Percentiles rank a stretch among this genome's conserved stretches.
phyloP scores from a whole-genome alignment of 2,113 vertebrate genomes.

The cattle (Bos taurus) region DNA sequence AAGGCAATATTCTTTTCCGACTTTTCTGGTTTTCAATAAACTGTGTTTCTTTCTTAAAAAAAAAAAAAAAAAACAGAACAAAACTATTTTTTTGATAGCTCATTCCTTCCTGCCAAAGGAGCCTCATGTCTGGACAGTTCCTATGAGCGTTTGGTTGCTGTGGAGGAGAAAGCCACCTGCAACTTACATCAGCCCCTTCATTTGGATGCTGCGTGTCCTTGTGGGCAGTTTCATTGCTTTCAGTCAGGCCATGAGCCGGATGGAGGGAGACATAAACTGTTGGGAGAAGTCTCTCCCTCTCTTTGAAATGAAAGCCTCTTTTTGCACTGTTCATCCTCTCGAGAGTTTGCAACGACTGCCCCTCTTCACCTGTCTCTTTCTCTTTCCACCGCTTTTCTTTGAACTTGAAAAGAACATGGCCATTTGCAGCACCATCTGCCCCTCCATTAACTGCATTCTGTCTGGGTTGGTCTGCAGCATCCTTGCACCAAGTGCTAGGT shows the following conservation, averaged over 20 bases:
- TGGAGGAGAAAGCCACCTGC: background rate
- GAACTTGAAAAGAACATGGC: background rate
- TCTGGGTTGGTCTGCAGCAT: background rate
- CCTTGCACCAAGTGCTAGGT: background rate
- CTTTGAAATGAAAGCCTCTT: background rate
- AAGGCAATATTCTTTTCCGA: conserved; percentile 70
- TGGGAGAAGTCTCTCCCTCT: background rate
- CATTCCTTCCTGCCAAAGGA: background rate
- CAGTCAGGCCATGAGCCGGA: background rate
- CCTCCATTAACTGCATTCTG: rapidly evolving
- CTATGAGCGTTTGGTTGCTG: background rate
- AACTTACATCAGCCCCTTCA: background rate
- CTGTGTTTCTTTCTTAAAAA: background rate
- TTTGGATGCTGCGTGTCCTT: rapidly evolving
- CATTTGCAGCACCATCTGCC: rapidly evolving
- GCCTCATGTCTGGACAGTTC: background rate
- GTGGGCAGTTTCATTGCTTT: background rate
- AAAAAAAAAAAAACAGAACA: background rate
- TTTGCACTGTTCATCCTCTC: background rate
- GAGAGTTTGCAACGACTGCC: background rate
- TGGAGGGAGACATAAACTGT: background rate
- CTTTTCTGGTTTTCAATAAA: conserved; percentile 33
- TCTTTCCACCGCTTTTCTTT: background rate
- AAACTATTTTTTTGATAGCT: background rate
- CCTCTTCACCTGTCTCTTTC: background rate